Base-by-base conservation (phyloP, 92 coral and sea anemone genomes). In the Pocillopora meandrina region DNA sequence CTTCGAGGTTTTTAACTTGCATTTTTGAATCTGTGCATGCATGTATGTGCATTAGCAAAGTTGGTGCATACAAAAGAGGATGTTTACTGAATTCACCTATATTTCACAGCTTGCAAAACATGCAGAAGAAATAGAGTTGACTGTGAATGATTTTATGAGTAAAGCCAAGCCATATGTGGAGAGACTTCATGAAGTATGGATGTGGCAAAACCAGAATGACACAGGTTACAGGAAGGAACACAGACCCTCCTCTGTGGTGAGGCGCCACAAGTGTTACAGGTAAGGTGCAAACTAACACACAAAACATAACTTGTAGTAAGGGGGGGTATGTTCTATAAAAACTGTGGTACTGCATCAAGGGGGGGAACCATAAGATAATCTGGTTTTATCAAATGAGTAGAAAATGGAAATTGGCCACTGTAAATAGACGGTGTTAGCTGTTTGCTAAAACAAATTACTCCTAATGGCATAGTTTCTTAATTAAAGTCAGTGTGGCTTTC, bases 121-220 rank as follows among this genome's bases (percentile, higher is more conserved):
- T 33, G 98, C 99, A 58, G 99, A 92, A 83, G 99, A 97, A 36
- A 92, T 92, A 11, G 95, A 95, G 81, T 86, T 97, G 47, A 89
- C 99, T 16, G 89, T 97, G 59, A 97, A 90, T 61, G 98, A 97
- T 79, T 97, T 97, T 70, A 90, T 97, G 76, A 97, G 99, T 90
- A 97, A 97, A 85, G 98, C 99, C 15, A 97, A 97, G 90, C 99
- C 99, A 11, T 97, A 95, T 68, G 86, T 97, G 19, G 99, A 97
- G 82, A 92, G 99, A 81, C 97, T 97, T 47, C 99, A 97, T 68
- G 99, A 97, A 82, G 96, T 97, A 33, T 97, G 99, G 99, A 82
- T 86, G 61, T 97, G 99, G 99, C 99, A 97, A 65, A 97, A 97
- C 86, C 90, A 94, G 67, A 97, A 93, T 74, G 98, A 95, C 31